Evolutionary conservation across 2,113 vertebrate genomes (phyloP), one percentile per base, ranked within the genome.

Genomic region (Centropus unirufus): DNA sequence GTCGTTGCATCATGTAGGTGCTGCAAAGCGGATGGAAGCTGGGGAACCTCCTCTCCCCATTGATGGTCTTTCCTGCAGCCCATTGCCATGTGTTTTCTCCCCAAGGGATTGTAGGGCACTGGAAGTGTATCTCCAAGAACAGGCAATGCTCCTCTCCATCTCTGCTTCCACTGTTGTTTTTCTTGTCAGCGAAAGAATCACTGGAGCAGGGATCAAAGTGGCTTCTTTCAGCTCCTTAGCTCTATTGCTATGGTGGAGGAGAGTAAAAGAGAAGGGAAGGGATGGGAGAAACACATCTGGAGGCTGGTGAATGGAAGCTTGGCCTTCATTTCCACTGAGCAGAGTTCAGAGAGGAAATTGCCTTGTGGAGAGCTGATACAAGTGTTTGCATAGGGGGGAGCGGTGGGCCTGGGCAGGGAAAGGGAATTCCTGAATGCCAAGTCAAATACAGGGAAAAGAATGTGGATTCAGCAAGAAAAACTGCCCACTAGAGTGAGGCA

Each of bases 311-410:
- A 7, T n/a, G 78, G 90, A 70, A 78, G 57, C 40, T 68, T 32
- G 5, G 66, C 59, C 79, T 49, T 76, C 42, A 2, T 12, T 72
- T 55, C 36, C 95, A 87, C 70, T 5, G 4, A 82, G 44, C 67
- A 58, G 57, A 10, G 2, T 34, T 40, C 0, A 23, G 88, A 97
- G 74, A 96, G 96, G 96, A 96, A 97, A 97, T 93, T 91, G 93
- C 89, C 69, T 22, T 18, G 26, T 42, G 92, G 87, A 91, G 59
- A 62, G 64, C 23, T 83, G 95, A 76, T 52, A 73, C 1, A 39
- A 58, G 59, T 1, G 52, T 89, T 93, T 69, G 88, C 67, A 92
- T 40, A 49, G 63, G 11, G 49, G 78, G 42, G 39, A 80, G 74
- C 0, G 0, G n/a, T 58, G 82, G 62, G 73, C 40, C 36, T n/a